Base-by-base conservation (phyloP, 1,140 invertebrate genomes). In the Caenorhabditis brenneri region DNA sequence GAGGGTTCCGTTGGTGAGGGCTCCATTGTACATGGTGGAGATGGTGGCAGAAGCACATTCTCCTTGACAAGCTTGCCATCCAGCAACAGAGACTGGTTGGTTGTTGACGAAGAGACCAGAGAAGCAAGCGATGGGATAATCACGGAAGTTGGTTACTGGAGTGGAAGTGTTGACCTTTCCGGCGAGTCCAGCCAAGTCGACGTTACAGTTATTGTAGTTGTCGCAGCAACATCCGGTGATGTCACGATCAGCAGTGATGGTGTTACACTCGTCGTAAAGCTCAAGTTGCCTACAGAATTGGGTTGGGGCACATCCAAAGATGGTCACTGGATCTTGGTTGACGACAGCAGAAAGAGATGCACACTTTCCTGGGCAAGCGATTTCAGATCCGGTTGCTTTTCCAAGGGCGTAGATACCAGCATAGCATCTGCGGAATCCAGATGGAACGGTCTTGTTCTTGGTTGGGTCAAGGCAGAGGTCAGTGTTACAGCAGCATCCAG, bases 401-500 rank as follows among this genome's bases (percentile, higher is more conserved):
- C 36, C 55, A 24, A 22, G n/a, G 19, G 80, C 53, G 80, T 81
- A 81, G 24, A 81, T 29, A 31, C 80, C 80, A 53, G 49, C 55
- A 33, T 27, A 80, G 79, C 69, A 80, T 12, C 39, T 74, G 65
- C 31, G 51, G 36, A 27, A 74, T 79, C 31, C 33, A 49, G 48
- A 29, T 65, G 49, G 39, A 27, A 27, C 48, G 19, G 31, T 51
- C 10, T 39, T 51, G 74, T 79, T 79, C 49, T 83, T 83, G 29
- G 65, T 53, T 39, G 82, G 82, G 27, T 83, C 82, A 22, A 83
- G n/a, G 49, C 82, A 83, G 33, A 65, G 39, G 49, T 83, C 82
- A 16, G 42, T 74, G 48, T 81, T 48, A 69, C 84, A 86, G 82
- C 84, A 86, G 82, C 84, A 86, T 53, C 84, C 84, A 22, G 51